These are phyloP conservation scores for Drosophila rellima DNA, from an alignment of 2,888 invertebrate species.

Conservation along the genomic window DNA sequence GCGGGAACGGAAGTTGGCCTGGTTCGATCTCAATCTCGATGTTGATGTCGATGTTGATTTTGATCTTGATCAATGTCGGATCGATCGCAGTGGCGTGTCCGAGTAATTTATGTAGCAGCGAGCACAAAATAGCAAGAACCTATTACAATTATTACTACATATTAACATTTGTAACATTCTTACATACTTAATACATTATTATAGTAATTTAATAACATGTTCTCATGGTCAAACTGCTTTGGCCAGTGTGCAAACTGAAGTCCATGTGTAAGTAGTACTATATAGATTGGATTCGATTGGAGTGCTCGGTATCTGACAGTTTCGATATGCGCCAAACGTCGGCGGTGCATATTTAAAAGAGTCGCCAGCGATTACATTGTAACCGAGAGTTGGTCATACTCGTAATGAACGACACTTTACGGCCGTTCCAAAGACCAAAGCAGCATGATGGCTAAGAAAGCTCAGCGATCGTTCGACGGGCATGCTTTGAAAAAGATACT, in stretches of 20 bases:
- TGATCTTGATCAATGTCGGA: constrained; percentile 45
- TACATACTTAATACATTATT: constrained; percentile 82
- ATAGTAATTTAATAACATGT: constrained; percentile 84
- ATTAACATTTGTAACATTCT: constrained; percentile 83
- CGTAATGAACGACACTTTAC: constrained; percentile 72
- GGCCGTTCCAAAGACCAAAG: constrained; percentile 52
- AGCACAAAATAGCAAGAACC: constrained; percentile 50
- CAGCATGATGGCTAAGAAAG: constrained; percentile 44
- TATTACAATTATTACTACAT: constrained; percentile 80
- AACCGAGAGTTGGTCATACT: constrained; percentile 56
- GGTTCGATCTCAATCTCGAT: not conserved
- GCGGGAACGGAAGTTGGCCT: constrained; percentile 43
- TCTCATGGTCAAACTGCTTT: constrained; percentile 84
- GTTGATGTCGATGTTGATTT: not conserved
- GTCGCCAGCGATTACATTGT: constrained; percentile 71
- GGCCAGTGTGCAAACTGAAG: constrained; percentile 26
- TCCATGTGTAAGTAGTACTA: constrained; percentile 19
- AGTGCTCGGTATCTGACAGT: constrained; percentile 45
- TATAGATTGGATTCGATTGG: constrained; percentile 35
- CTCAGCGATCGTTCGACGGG: constrained; percentile 10
- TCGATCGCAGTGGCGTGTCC: constrained; percentile 18
- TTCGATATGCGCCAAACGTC: constrained; percentile 39
- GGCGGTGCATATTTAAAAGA: constrained; percentile 75
- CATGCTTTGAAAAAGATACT: constrained; percentile 41
- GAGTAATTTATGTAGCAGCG: constrained; percentile 57